These are phyloP conservation scores for Lapara coniferarum DNA, from an alignment of 2,888 invertebrate genomes.

Conservation along the genomic window DNA sequence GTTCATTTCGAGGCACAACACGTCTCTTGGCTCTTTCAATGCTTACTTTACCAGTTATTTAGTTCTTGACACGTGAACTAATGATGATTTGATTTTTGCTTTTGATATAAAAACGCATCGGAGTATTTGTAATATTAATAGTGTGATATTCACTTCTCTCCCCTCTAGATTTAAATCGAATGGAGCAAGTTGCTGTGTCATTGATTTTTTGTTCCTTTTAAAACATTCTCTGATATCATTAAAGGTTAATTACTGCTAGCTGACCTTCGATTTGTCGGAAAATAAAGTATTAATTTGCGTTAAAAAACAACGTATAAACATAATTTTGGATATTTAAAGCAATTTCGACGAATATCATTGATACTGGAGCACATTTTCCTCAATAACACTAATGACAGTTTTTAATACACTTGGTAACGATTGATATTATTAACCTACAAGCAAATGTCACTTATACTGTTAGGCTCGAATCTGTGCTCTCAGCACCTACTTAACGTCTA, in stretches of 20 bases:
- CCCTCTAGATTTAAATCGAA: neutral
- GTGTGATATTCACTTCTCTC: conserved; percentile 10
- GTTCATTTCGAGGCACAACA: conserved; percentile 66
- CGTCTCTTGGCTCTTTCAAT: conserved; percentile 65
- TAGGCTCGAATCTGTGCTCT: too few relatives aligned
- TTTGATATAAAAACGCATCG: conserved; percentile 34
- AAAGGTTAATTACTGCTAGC: conserved; percentile 1
- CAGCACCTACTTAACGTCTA: too few relatives aligned
- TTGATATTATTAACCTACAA: too few relatives aligned
- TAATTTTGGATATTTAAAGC: too few relatives aligned
- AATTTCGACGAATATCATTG: too few relatives aligned
- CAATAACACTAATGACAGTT: too few relatives aligned
- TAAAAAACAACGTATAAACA: too few relatives aligned
- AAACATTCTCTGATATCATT: neutral
- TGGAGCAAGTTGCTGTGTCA: conserved; percentile 11
- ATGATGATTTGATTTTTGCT: conserved; percentile 69
- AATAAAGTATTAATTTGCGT: neutral
- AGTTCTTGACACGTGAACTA: conserved; percentile 55
- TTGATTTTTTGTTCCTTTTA: conserved; percentile 13
- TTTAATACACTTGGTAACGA: too few relatives aligned
- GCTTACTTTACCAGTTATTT: conserved; percentile 60
- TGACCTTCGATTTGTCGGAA: neutral
- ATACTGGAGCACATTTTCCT: too few relatives aligned
- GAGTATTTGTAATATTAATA: conserved; percentile 19
- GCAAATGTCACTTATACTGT: too few relatives aligned